Evolutionary conservation across 2,888 invertebrate species (phyloP), one percentile per base, ranked within the genome.

Genomic region (Cryptus viduatorius): DNA sequence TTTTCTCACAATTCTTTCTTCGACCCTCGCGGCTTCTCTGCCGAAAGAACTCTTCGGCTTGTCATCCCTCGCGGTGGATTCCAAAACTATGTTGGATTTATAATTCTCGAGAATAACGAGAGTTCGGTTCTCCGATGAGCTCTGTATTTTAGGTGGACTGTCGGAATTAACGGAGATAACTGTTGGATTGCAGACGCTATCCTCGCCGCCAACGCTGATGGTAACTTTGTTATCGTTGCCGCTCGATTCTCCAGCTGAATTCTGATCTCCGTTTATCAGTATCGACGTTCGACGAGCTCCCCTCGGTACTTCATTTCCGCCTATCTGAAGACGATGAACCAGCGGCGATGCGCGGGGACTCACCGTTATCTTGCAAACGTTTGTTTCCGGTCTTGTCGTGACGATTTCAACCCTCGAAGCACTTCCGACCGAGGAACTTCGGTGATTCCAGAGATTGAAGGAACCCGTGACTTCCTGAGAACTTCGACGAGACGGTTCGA

Each of bases 251-350:
- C 79, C 37, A 31, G 81, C 69, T 7, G 84, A 84, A 8, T 86
- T 80, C 56, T 87, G 86, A 37, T 92, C 90, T 2, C 91, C 90
- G 61, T 92, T 93, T 24, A 93, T 93, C n/a, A 92, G 77, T 31
- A 97, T 92, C 29, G 93, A 94, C 95, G 97, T 94, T 96, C 96
- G 92, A 95, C 96, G 75, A 95, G 96, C 91, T 94, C 96, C 90
- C 94, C 96, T 94, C 89, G 88, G 89, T 0, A 67, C 8, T 0
- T 85, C 87, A n/a, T 88, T 89, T 5, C 90, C 86, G 14, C 86
- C 90, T 7, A 94, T 90, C 64, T 92, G 92, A 5, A 94, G 83
- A 65, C 93, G 90, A 85, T 94, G 94, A n/a, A 94, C 90, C 67
- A 92, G 86, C 37, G 92, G 92, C 1, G 91, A 88, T 1, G 90